These are phyloP conservation scores for Diploscapter pachys DNA, from an alignment of 1,140 invertebrate species.

Conservation along the genomic window DNA sequence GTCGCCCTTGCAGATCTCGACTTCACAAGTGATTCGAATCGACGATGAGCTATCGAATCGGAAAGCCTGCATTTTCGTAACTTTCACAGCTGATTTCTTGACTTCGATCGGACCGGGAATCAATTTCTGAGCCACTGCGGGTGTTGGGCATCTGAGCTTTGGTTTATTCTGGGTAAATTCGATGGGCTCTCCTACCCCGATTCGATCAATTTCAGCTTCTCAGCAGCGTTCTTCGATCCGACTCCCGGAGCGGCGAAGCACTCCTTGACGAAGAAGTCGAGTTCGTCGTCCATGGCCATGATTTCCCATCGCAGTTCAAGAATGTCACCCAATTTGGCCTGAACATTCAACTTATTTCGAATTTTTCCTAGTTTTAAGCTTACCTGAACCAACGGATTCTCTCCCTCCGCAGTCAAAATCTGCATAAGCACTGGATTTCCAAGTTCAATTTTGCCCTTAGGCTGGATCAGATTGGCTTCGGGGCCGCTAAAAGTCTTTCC, in stretches of 20 bases:
- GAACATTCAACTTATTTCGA: constrained; percentile 30
- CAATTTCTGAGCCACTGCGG: constrained; percentile 56
- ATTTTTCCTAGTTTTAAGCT: constrained; percentile 2
- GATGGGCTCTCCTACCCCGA: constrained; percentile 32
- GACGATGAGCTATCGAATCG: constrained; percentile 53
- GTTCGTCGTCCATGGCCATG: constrained; percentile 59
- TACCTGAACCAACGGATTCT: constrained; percentile 44
- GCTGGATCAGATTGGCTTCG: constrained; percentile 55
- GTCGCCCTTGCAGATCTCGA: constrained; percentile 58
- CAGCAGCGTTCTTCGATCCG: constrained; percentile 33
- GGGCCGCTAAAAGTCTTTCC: constrained; percentile 44
- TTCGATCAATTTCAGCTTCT: constrained; percentile 53
- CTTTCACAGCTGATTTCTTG: constrained; percentile 50
- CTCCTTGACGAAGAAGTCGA: constrained; percentile 57
- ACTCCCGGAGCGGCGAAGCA: constrained; percentile 53
- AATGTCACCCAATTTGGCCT: constrained; percentile 58
- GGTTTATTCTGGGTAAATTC: constrained; percentile 12
- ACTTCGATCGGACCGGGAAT: constrained; percentile 54
- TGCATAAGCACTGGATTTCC: constrained; percentile 59
- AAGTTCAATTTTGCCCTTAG: constrained; percentile 57
- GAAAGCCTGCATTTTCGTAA: constrained; percentile 57
- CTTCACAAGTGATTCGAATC: constrained; percentile 52
- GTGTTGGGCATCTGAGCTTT: constrained; percentile 48
- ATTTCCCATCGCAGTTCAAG: constrained; percentile 58
- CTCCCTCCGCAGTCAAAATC: constrained; percentile 44